Base-by-base conservation (phyloP, 1,140 invertebrate genomes). In the Leucophenga varia region DNA sequence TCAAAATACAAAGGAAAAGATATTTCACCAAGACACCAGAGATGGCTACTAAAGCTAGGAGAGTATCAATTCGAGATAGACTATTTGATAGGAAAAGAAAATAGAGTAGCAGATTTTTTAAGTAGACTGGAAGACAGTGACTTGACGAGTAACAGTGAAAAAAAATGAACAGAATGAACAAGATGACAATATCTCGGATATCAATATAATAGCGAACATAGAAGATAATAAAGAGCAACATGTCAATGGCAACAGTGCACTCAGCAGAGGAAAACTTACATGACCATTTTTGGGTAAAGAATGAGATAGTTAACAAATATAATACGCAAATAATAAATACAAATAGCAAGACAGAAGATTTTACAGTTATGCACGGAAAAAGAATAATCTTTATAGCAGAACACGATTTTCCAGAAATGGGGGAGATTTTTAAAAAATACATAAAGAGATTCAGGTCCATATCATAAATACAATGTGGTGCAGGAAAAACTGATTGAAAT, bases 251-350 rank as follows among this genome's bases (percentile, higher is more conserved):
- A 38, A 55, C 54, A 38, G 35, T 55, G 13, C 54, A 55, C 36
- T 55, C 49, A 42, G 49, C 49, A 22, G 45, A 44, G 25, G 49
- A 55, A 46, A 43, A 55, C 10, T 18, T 50, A 31, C 13, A 28
- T 1, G 36, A 57, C 14, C 47, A 57, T 46, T 41, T 53, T 38
- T 10, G 25, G 9, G 50, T 54, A 43, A 45, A 45, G 22, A 38
- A 49, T 12, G 34, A 53, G 48, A 47, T 53, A 28, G 50, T 53
- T 17, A 56, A 53, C 37, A 53, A 47, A 32, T 56, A 44, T 25
- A 46, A 40, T 39, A 53, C 30, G 3, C 47, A 56, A 39, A 48
- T 47, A 1, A 52, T 47, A 37, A 34, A 47, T 14, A 52, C 43
- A 16, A n/a, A 41, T 35, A 41, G 21, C 25, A 48, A 48, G 21